These are phyloP conservation scores for Mus spicilegus DNA, from an alignment of 2,113 vertebrate genomes.

Conservation along the genomic window DNA sequence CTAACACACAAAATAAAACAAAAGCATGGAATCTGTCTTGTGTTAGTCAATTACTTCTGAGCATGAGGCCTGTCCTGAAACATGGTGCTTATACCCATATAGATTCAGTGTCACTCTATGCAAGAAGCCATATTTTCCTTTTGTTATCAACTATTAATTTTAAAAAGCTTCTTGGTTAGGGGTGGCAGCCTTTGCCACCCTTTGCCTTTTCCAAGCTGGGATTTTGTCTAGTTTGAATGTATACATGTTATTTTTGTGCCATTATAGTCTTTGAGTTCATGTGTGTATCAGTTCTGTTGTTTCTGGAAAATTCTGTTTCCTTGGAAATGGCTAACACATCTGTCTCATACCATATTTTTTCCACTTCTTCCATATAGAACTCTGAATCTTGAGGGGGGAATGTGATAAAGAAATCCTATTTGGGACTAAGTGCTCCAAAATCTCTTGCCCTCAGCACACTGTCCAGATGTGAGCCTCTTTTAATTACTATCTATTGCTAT, in stretches of 20 bases:
- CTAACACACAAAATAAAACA: neutral
- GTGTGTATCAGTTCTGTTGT: neutral
- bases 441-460: neutral
- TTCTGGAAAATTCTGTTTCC: neutral
- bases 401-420: neutral
- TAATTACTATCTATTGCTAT: neutral
- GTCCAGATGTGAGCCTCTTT: neutral
- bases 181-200: neutral
- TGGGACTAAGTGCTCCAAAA: neutral
- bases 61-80: neutral
- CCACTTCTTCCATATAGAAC: neutral
- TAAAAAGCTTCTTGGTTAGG: neutral
- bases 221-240: no score
- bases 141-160: neutral
- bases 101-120: neutral
- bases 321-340: neutral
- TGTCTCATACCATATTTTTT: neutral
- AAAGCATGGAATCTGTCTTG: neutral
- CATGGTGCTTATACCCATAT: neutral
- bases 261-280: neutral
- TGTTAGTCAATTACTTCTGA: neutral
- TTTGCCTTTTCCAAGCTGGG: neutral
- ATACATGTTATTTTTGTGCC: neutral
- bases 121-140: neutral
- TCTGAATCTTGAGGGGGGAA: neutral